phyloP scores from a whole-genome alignment of 2,113 vertebrate species.

The Nerophis ophidion region DNA sequence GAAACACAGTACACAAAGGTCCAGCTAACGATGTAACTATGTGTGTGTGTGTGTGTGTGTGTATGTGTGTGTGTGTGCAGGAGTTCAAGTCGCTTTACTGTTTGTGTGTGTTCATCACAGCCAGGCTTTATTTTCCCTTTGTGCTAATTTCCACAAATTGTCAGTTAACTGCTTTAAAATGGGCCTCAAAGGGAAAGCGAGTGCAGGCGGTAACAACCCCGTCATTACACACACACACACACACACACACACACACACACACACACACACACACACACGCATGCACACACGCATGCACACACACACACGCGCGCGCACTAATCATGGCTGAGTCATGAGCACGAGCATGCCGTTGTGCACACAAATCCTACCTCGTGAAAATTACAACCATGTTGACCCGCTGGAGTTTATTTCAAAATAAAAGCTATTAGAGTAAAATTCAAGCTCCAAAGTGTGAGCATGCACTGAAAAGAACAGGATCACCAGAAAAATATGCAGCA shows the following conservation, averaged over 20 bases:
- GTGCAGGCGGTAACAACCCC: conserved; percentile 9
- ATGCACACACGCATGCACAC: neutral
- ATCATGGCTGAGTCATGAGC: too few species aligned
- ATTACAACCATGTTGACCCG: too few species aligned
- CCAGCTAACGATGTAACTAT: conserved; percentile 9
- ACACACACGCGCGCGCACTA: too few species aligned
- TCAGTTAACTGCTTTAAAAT: conserved; percentile 34
- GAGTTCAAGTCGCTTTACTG: too few species aligned
- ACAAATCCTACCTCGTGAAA: too few species aligned
- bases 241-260: neutral
- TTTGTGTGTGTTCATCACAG: conserved; percentile 14
- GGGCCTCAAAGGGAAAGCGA: conserved; percentile 20
- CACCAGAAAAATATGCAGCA: too few species aligned
- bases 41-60: conserved; percentile 13
- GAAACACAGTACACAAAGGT: conserved; percentile 50
- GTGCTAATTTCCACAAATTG: conserved; percentile 33
- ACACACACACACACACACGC: neutral
- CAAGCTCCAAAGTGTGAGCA: too few species aligned
- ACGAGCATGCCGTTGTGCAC: too few species aligned
- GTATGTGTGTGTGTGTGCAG: conserved; percentile 1
- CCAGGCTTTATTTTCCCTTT: conserved; percentile 11
- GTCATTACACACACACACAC: conserved; percentile 5
- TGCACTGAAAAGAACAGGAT: too few species aligned
- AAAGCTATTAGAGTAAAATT: too few species aligned
- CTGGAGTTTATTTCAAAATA: too few species aligned